Percentiles rank a stretch among this genome's conserved stretches.
These are phyloP conservation scores for Bruchidius siliquastri DNA, from an alignment of 2,888 invertebrate species.

Conservation along the genomic window DNA sequence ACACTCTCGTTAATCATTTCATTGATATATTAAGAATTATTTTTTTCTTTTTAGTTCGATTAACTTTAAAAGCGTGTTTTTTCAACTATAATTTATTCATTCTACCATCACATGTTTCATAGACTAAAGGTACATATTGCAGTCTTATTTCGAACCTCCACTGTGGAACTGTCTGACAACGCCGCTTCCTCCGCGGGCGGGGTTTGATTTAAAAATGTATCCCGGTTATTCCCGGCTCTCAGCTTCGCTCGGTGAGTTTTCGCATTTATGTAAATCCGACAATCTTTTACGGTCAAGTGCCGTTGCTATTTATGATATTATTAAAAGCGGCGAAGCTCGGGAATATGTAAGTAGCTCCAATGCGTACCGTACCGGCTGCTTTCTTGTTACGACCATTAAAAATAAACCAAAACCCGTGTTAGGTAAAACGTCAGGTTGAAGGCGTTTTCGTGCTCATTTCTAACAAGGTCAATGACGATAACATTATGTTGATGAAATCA, in stretches of 20 bases:
- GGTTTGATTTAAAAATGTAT: neutral
- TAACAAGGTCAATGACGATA: too few relatives aligned
- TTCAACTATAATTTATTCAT: too few relatives aligned
- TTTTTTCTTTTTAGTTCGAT: too few relatives aligned
- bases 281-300: slow-evolving; percentile 4
- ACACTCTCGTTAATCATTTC: too few relatives aligned
- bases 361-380: neutral
- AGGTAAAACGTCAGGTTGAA: neutral
- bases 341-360: neutral
- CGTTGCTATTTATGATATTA: slow-evolving; percentile 4
- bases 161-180: neutral
- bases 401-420: neutral
- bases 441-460: too few relatives aligned
- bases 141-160: too few relatives aligned
- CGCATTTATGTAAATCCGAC: slow-evolving; percentile 4
- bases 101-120: too few relatives aligned
- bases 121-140: too few relatives aligned
- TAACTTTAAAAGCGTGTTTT: too few relatives aligned
- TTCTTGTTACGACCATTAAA: neutral
- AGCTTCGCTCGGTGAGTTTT: neutral
- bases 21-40: too few relatives aligned
- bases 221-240: neutral
- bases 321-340: neutral
- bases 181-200: neutral
- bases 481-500: too few relatives aligned